phyloP scores from a whole-genome alignment of 1,140 invertebrate species.

The Euura saliciscinereae region DNA sequence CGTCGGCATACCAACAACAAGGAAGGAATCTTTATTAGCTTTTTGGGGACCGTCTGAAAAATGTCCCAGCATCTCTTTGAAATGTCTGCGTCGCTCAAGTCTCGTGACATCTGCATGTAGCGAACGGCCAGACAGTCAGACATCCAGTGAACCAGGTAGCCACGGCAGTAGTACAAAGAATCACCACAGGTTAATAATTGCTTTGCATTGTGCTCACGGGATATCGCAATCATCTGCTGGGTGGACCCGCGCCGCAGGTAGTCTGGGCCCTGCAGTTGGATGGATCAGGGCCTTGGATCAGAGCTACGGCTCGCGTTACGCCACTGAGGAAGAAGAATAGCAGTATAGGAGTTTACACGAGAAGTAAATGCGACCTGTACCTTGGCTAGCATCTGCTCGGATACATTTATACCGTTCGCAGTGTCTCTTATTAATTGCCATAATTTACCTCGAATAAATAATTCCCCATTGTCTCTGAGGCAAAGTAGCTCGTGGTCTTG shows the following conservation, averaged over 20 bases:
- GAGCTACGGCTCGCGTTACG: neutral
- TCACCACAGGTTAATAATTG: constrained; percentile 7
- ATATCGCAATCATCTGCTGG: constrained; percentile 4
- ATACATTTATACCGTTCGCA: neutral
- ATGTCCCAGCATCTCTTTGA: neutral
- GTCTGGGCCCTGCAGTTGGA: constrained; percentile 2
- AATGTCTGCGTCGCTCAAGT: neutral
- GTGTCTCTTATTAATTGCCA: neutral
- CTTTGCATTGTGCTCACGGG: neutral
- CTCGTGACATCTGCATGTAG: neutral
- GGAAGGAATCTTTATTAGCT: neutral
- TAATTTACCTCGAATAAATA: neutral
- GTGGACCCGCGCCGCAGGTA: constrained; percentile 5
- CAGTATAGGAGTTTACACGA: neutral
- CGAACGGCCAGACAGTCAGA: neutral
- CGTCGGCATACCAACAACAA: neutral
- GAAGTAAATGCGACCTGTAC: neutral
- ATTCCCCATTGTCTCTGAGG: too few species aligned
- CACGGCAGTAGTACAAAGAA: constrained; percentile 2
- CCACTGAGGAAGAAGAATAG: neutral
- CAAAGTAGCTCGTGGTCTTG: too few species aligned
- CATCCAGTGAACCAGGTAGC: constrained; percentile 3
- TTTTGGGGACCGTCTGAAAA: neutral
- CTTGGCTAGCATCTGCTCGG: neutral
- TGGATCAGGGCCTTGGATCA: neutral